Conservation (phyloP, 2,113 vertebrate species). For the Crotalus viridis region DNA sequence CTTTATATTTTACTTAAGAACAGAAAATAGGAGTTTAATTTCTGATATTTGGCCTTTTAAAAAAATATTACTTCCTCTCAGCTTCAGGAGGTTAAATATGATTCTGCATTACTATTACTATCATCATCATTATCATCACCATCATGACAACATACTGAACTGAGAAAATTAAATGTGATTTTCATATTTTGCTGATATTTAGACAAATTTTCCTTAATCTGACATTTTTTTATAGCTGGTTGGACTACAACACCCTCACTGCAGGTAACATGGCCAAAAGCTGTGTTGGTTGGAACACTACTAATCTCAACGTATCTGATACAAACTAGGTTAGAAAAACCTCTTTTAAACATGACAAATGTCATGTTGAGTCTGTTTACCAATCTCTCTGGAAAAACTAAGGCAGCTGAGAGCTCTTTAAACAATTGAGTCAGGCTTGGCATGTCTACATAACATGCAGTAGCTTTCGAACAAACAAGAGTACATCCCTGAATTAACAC, state of each 20-base stretch:
- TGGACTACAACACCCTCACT: neutral
- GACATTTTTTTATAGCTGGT: neutral
- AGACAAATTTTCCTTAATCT: neutral
- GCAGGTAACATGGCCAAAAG: neutral
- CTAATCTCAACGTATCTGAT: neutral
- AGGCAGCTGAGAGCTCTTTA: neutral
- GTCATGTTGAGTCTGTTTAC: neutral
- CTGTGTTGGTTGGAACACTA: neutral
- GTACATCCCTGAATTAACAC: neutral
- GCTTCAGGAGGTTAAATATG: neutral
- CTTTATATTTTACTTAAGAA: neutral
- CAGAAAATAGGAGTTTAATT: neutral
- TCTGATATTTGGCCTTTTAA: neutral
- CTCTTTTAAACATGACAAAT: neutral
- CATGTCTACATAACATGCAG: neutral
- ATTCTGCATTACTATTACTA: neutral
- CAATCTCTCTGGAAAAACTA: neutral
- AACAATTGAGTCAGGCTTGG: neutral
- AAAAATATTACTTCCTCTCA: neutral
- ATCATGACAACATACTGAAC: neutral
- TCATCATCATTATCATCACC: neutral
- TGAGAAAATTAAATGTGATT: neutral
- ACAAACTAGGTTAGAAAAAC: neutral
- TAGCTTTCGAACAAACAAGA: neutral
- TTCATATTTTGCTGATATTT: neutral